These are phyloP conservation scores for Meiosimyza decipiens DNA, from an alignment of 2,888 invertebrate genomes.

Conservation along the genomic window DNA sequence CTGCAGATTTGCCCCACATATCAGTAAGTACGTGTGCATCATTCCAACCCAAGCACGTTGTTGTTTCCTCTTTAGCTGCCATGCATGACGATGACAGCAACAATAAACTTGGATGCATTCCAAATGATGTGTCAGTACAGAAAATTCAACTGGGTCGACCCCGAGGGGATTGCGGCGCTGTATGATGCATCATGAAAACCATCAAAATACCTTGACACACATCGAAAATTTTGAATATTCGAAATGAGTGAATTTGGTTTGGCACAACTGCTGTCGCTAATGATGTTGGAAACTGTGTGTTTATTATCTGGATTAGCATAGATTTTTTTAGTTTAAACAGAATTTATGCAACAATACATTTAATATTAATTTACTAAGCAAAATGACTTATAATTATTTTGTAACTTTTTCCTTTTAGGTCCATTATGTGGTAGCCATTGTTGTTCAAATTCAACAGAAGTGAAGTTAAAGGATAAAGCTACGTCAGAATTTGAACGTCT, in stretches of 20 bases:
- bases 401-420: conserved; percentile 54
- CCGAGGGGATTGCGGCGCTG: background rate
- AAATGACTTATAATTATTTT: conserved; percentile 17
- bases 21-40: too few relatives aligned
- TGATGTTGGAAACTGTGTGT: background rate
- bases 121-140: too few relatives aligned
- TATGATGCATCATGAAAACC: background rate
- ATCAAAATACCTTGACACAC: conserved; percentile 30
- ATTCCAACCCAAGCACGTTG: too few relatives aligned
- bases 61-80: too few relatives aligned
- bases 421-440: conserved; percentile 65
- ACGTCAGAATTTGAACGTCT: conserved; percentile 73
- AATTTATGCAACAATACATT: too few relatives aligned
- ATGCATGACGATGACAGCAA: too few relatives aligned
- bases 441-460: conserved; percentile 64
- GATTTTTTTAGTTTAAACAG: background rate
- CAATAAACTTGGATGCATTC: too few relatives aligned
- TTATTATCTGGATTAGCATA: background rate
- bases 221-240: conserved; percentile 4
- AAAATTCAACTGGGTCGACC: too few relatives aligned
- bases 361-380: background rate
- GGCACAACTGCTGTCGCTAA: background rate
- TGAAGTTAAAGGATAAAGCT: conserved; percentile 62
- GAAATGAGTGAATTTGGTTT: background rate
- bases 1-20: too few relatives aligned